Conservation (phyloP, 2,113 vertebrate genomes). For the Notothenia coriiceps region DNA sequence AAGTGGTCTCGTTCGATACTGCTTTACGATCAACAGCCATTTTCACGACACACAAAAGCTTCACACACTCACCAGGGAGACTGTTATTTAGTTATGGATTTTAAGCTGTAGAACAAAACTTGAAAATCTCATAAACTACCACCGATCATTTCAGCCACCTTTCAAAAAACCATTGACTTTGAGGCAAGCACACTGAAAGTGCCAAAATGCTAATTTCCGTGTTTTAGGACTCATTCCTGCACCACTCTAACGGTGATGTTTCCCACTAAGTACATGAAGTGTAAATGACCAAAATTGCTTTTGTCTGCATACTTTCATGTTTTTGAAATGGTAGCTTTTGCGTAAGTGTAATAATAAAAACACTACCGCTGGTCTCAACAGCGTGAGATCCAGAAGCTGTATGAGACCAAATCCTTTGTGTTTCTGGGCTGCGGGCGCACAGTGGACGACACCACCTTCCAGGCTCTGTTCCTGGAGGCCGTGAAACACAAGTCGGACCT, state of each 20-base stretch:
- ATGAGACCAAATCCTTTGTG: constrained; percentile 96
- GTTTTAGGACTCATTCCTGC: no score
- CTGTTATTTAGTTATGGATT: no score
- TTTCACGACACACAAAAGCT: no score
- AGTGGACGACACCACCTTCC: constrained; percentile 97
- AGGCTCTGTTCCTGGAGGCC: constrained; percentile 95
- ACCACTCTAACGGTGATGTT: background rate
- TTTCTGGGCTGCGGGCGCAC: constrained; percentile 97
- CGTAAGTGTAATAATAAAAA: background rate
- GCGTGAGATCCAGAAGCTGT: constrained; percentile 97
- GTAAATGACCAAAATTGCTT: background rate
- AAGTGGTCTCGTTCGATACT: no score
- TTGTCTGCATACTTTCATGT: background rate
- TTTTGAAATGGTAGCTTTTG: background rate
- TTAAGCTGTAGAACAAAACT: no score
- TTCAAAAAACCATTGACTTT: no score
- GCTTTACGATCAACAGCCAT: no score
- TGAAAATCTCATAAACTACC: no score
- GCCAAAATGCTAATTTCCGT: no score
- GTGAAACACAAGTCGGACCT: constrained; percentile 96
- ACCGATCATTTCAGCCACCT: no score
- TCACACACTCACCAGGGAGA: no score
- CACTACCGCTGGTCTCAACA: constrained; percentile 59
- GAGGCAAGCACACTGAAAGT: no score
- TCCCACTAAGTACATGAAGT: background rate